A percentile compares a stretch with the other conserved stretches of the same genome.
Conservation (phyloP, 2,113 vertebrate genomes). For the Perccottus glenii region DNA sequence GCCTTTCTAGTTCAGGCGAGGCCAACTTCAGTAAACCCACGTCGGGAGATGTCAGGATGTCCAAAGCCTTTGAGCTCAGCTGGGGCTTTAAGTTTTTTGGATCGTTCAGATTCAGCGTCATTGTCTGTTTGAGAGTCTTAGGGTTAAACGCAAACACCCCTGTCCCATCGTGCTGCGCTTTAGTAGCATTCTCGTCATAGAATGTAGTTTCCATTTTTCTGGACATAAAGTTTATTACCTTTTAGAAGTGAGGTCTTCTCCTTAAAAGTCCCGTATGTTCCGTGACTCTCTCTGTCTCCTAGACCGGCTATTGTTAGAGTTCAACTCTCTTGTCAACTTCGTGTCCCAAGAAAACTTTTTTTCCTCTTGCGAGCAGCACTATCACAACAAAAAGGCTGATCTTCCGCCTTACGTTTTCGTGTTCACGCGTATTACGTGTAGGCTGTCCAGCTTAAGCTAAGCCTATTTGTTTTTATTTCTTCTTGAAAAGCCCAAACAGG, state of each 20-base stretch:
- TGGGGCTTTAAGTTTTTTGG: constrained; percentile 92
- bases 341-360: constrained; percentile 73
- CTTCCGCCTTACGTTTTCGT: constrained; percentile 11
- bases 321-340: constrained; percentile 75
- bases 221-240: constrained; percentile 84
- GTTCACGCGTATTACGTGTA: constrained; percentile 9
- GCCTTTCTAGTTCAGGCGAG: constrained; percentile 92
- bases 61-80: constrained; percentile 88
- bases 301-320: constrained; percentile 69
- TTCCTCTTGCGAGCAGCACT: constrained; percentile 8
- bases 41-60: constrained; percentile 92
- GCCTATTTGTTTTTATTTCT: constrained; percentile 6
- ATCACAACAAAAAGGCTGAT: constrained; percentile 25
- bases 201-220: constrained; percentile 98
- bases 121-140: constrained; percentile 90
- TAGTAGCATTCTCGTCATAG: constrained; percentile 91
- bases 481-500: constrained; percentile 20
- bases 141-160: constrained; percentile 88
- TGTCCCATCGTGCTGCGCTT: constrained; percentile 83
- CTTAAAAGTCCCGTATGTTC: constrained; percentile 38
- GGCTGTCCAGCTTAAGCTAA: too few species aligned
- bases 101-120: constrained; percentile 94
- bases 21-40: constrained; percentile 93
- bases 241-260: constrained; percentile 2
- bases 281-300: constrained; percentile 13